phyloP scores from a whole-genome alignment of 1,140 invertebrate species.

The Pogonus chalceus region DNA sequence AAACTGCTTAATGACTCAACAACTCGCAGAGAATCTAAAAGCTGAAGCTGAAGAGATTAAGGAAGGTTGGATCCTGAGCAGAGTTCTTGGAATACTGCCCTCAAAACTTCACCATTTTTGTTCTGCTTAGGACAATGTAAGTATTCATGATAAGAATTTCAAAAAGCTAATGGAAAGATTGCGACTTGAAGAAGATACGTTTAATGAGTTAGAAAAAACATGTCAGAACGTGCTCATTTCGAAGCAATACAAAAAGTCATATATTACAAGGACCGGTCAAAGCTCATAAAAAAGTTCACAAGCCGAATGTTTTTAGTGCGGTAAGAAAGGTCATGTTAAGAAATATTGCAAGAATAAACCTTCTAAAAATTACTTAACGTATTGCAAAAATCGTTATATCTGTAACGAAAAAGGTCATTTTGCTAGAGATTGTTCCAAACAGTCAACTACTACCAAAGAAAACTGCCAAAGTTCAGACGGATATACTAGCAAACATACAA shows the following conservation, averaged over 20 bases:
- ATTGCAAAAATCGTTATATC: constrained; percentile 18
- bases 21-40: constrained; percentile 4
- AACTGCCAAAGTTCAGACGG: background rate
- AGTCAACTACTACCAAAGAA: background rate
- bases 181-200: background rate
- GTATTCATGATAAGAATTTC: background rate
- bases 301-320: too few species aligned
- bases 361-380: too few species aligned
- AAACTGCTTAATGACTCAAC: too few species aligned
- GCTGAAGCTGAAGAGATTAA: constrained; percentile 9
- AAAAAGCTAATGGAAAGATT: background rate
- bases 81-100: constrained; percentile 11
- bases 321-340: constrained; percentile 17
- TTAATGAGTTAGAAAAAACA: background rate
- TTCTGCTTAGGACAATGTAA: constrained; percentile 15
- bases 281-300: background rate
- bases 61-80: constrained; percentile 13
- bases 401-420: constrained; percentile 19
- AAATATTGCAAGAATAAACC: too few species aligned
- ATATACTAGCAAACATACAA: background rate
- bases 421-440: background rate
- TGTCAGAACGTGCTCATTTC: background rate
- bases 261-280: background rate
- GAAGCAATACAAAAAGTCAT: background rate
- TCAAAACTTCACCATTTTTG: constrained; percentile 14